Evolutionary conservation across 2,888 invertebrate genomes (phyloP), one percentile per base, ranked within the genome.

Genomic region (Myopa tessellatipennis): DNA sequence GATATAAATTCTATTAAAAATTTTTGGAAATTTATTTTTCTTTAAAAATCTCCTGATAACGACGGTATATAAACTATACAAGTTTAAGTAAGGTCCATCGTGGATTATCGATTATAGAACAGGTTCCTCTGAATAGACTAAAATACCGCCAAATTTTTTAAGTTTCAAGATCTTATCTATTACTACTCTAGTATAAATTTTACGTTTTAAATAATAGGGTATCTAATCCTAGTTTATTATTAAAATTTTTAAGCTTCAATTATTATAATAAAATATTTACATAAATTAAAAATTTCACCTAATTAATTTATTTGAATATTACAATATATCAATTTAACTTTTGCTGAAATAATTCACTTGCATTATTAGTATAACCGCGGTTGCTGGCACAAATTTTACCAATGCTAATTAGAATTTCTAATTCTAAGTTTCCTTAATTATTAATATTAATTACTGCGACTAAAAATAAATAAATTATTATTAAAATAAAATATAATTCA

Each of bases 101-200:
- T 91, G 92, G 92, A 91, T 83, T 92, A 92, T 93, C 92, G 91
- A 91, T 93, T 91, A 93, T 82, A 90, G 90, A 90, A 92, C 92
- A 92, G 91, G 90, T 92, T 93, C 92, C 92, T 92, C 92, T 92
- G 91, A 92, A 91, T 90, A 90, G 92, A 92, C 90, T 92, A 92
- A 92, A 92, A 92, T 92, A 92, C 92, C 91, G 92, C 92, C 92
- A 93, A 92, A 90, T 91, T 91, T 90, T 91, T 92, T 92, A 91
- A 92, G 90, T 93, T 93, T 92, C 88, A 91, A 91, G 91, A 91
- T 88, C 89, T 90, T 91, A 89, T 86, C 89, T 90, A 88, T 79
- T 92, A 92, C 90, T 92, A 91, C 91, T 91, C 91, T 88, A 90
- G 88, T 79, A 76, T 87, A 74, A 72, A 68, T 26, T 18, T 79